Evolutionary conservation across 1,140 invertebrate genomes (phyloP), one percentile per base, ranked within the genome.

Genomic region (Notospermus geniculatus): DNA sequence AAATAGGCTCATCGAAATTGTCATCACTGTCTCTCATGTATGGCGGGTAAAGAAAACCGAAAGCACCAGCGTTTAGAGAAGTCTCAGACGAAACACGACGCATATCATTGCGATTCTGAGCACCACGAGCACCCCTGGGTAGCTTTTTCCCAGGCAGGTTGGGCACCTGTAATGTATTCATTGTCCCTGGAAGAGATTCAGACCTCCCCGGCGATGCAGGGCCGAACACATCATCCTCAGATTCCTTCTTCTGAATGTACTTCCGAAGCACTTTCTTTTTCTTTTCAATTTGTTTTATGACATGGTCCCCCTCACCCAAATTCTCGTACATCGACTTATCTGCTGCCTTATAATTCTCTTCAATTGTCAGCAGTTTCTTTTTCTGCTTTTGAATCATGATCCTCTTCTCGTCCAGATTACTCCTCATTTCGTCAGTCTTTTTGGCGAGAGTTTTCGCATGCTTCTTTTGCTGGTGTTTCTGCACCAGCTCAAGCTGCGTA

Each of bases 181-280:
- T 36, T 36, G 32, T 36, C 32, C 32, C 32, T 15, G 32, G 32
- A 15, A 36, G 32, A 36, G 32, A 36, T 36, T 36, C 32, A 7
- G 32, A 36, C 15, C 32, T 36, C 32, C 32, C 32, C 9, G 46
- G 46, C 25, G 46, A 50, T 7, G 5, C 25, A 19, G 19, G 19
- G 4, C 4, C 9, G n/a, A 23, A 23, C 25, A 7, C n/a, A 50
- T 5, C 25, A 23, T 50, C 46, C 4, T 50, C 46, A 5, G 19
- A 23, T 27, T 73, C 43, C 46, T 72, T 75, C 60, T 76, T 74
- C 57, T 74, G 67, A 43, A 78, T 68, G 39, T 74, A 77, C 2
- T 70, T 52, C 58, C 76, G 66, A 28, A 78, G 60, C 58, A 75
- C 70, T 50, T 72, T 65, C 53, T 72, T 64, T 32, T 71, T 65